These are phyloP conservation scores for Denticeps clupeoides DNA, from an alignment of 2,797 vertebrate species.

Conservation along the genomic window DNA sequence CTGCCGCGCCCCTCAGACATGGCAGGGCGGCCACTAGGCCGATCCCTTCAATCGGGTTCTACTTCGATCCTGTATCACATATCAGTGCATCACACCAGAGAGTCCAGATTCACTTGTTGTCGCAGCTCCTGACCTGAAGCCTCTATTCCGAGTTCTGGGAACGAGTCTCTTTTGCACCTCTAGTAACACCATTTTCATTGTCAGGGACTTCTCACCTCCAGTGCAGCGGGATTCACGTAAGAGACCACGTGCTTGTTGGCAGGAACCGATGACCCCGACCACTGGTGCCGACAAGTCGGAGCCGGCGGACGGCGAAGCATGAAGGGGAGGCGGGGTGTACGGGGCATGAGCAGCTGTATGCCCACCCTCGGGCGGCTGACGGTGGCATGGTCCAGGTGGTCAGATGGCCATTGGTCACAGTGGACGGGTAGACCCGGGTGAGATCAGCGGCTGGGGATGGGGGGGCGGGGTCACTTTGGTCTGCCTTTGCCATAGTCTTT, in stretches of 20 bases:
- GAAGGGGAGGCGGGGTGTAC: conserved; percentile 44
- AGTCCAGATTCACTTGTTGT: conserved; percentile 47
- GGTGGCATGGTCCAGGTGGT: conserved; percentile 50
- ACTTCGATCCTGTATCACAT: conserved; percentile 40
- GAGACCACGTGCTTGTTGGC: no score
- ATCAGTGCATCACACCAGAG: conserved; percentile 16
- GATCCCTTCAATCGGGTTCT: conserved; percentile 50
- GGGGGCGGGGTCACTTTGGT: conserved; percentile 29
- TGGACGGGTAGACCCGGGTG: conserved; percentile 45
- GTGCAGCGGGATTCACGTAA: no score
- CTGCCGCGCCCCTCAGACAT: conserved; percentile 28
- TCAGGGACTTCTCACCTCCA: conserved; percentile 43
- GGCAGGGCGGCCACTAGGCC: conserved; percentile 45
- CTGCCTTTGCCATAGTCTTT: conserved; percentile 63
- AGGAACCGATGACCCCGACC: no score
- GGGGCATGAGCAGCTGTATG: conserved; percentile 18
- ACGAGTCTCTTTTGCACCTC: conserved; percentile 41
- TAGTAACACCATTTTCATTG: conserved; percentile 39
- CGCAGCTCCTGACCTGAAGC: conserved; percentile 48
- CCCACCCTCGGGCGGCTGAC: no score
- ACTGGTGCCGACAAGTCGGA: conserved; percentile 19
- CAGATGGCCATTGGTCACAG: conserved; percentile 45
- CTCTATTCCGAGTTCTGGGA: conserved; percentile 32
- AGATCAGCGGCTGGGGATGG: conserved; percentile 31
- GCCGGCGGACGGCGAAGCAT: conserved; percentile 45